These are phyloP conservation scores for Aporophyla nigra DNA, from an alignment of 2,888 invertebrate species.

Conservation along the genomic window DNA sequence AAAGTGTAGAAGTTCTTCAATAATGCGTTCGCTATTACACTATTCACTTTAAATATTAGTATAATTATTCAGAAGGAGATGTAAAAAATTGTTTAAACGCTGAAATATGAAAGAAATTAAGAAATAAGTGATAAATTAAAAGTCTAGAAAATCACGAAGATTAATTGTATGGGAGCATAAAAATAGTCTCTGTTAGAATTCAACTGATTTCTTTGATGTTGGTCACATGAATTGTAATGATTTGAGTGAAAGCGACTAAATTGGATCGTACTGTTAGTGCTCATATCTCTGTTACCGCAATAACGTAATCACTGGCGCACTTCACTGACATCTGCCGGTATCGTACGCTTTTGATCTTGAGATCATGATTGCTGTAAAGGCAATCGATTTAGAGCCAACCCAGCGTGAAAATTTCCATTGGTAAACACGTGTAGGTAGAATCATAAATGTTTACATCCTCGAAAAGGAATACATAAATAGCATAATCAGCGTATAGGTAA, in stretches of 20 bases:
- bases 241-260: conserved; percentile 58
- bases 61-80: conserved; percentile 24
- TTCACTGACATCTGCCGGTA: conserved; percentile 37
- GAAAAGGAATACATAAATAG: too few species aligned
- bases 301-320: conserved; percentile 60
- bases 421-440: not conserved
- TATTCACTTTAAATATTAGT: conserved; percentile 22
- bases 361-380: conserved; percentile 4
- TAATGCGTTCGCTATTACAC: conserved; percentile 39
- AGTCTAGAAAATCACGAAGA: conserved; percentile 33
- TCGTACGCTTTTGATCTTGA: conserved; percentile 53
- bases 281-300: conserved; percentile 53
- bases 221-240: conserved; percentile 44
- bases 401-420: not conserved
- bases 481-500: too few species aligned
- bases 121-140: conserved; percentile 36
- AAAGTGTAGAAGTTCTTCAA: conserved; percentile 52
- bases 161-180: conserved; percentile 39
- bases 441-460: not conserved
- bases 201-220: conserved; percentile 55
- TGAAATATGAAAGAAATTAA: conserved; percentile 33
- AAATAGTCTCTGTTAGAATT: conserved; percentile 28
- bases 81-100: conserved; percentile 16
- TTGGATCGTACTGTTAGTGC: conserved; percentile 56
- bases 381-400: conserved; percentile 12